These are phyloP conservation scores for Polydrusus tereticollis DNA, from an alignment of 2,888 invertebrate genomes.

Conservation along the genomic window DNA sequence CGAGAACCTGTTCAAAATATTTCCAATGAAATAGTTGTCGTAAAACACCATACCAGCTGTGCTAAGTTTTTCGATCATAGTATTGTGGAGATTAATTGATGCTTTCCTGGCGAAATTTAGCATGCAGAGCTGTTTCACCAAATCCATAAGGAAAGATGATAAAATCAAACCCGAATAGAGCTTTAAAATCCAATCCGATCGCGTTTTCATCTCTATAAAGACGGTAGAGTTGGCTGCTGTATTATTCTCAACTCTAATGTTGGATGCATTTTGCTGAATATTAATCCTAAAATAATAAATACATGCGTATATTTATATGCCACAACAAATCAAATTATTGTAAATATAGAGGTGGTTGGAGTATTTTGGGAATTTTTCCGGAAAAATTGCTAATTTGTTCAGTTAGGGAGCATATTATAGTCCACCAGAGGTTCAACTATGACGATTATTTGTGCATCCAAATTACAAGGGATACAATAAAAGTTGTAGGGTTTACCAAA, in stretches of 20 bases:
- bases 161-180: constrained; percentile 57
- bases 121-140: constrained; percentile 55
- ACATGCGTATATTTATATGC: no score
- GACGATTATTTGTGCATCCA: no score
- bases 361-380: no score
- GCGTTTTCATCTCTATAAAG: constrained; percentile 1
- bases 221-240: constrained; percentile 22
- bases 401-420: no score
- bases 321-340: neutral
- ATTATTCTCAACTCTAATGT: constrained; percentile 11
- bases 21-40: constrained; percentile 59
- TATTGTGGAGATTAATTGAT: constrained; percentile 57
- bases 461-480: no score
- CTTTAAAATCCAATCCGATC: constrained; percentile 49
- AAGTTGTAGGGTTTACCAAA: no score
- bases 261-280: constrained; percentile 49
- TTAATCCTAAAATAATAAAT: constrained; percentile 52
- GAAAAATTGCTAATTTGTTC: no score
- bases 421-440: no score
- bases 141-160: constrained; percentile 52
- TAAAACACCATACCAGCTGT: constrained; percentile 59
- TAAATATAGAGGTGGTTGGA: no score
- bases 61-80: constrained; percentile 56
- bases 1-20: constrained; percentile 60
- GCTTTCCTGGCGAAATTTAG: constrained; percentile 54